phyloP scores from a whole-genome alignment of 1,140 invertebrate species.

The Brachionus rotundiformis region DNA sequence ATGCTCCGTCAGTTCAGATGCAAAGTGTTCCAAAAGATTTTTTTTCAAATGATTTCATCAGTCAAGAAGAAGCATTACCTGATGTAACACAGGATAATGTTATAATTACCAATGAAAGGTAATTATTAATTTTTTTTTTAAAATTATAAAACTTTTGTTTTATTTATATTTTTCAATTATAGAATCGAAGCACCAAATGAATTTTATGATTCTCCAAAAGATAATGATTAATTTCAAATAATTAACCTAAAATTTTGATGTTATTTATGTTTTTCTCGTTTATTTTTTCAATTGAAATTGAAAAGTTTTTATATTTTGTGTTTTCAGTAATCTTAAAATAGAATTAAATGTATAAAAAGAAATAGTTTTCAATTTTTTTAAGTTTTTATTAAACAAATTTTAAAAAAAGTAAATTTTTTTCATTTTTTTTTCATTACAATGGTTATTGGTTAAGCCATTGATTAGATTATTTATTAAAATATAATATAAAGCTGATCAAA shows the following conservation, averaged over 20 bases:
- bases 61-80: constrained; percentile 30
- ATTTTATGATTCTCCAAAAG: constrained; percentile 49
- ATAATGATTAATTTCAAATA: too few relatives aligned
- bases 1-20: constrained; percentile 96
- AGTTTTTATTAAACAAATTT: not conserved
- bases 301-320: too few relatives aligned
- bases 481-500: too few relatives aligned
- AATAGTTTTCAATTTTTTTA: not conserved
- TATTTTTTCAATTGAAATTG: too few relatives aligned
- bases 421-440: not conserved
- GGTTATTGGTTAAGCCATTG: not conserved
- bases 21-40: constrained; percentile 65
- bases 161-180: not conserved
- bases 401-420: not conserved
- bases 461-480: not conserved
- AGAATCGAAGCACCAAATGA: constrained; percentile 29
- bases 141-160: not conserved
- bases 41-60: not conserved
- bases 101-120: not conserved
- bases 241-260: too few relatives aligned
- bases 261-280: too few relatives aligned
- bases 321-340: not conserved
- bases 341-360: not conserved
- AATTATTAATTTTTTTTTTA: not conserved
- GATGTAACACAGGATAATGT: constrained; percentile 40